Evolutionary conservation across 92 coral and sea anemone genomes (phyloP), one percentile per base, ranked within the genome.

Genomic region (Palythoa grandis): DNA sequence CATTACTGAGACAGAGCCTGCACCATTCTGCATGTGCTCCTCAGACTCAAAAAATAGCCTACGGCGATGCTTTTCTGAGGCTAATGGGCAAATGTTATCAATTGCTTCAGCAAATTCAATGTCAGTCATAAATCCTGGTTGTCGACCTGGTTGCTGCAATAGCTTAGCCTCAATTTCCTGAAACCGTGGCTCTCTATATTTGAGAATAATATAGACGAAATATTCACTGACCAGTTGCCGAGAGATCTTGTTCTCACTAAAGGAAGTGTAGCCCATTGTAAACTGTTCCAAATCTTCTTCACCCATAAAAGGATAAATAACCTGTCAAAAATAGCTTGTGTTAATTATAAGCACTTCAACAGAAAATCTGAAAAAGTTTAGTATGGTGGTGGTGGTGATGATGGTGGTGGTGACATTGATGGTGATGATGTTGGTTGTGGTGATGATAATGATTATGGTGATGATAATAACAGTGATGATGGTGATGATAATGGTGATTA

Each of bases 281-380:
- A 97, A 95, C 88, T 97, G 99, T 72, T 97, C 99, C 68, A 97
- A 86, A 74, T 97, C 99, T 77, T 97, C 99, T 40, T 90, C 99
- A 77, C 91, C 90, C 99, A 97, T 97, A 84, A 97, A 97, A 40
- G 98, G 99, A 87, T 95, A 97, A 16, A 97, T 90, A 72, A 91
- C 82, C 76, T 79, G 84, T 39, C 39, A 48, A 7, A 11, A 66
- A 65, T 9, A 80, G 35, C 11, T 22, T 11, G 5, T 25, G 40
- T 69, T 24, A 69, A 12, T 12, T 25, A 25, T 22, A 37, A 24
- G 25, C 11, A 68, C 2, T 68, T 25, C 72, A 23, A 22, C 15
- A n/a, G 56, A 16, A 74, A 74, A 74, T 43, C 40, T 68, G 13
- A 68, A 68, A 23, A 68, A 6, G 14, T 68, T 68, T 65, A 5